These are phyloP conservation scores for Scolanthus callimorphus DNA, from an alignment of 92 coral and sea anemone genomes.

Conservation along the genomic window DNA sequence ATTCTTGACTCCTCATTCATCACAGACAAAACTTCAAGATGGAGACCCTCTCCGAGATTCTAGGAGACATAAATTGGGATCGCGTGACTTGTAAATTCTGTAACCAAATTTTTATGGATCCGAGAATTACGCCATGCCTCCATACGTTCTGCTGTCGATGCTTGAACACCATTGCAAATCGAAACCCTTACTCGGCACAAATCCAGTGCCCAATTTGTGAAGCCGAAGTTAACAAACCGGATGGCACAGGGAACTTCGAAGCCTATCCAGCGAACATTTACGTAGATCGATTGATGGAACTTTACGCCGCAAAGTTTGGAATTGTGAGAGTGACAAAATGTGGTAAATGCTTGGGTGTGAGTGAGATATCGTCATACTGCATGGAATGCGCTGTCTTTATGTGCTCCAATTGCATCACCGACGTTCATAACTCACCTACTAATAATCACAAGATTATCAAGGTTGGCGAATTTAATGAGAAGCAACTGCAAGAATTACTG, in stretches of 20 bases:
- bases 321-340: constrained; percentile 28
- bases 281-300: constrained; percentile 51
- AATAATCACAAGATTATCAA: constrained; percentile 50
- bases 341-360: constrained; percentile 36
- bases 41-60: not conserved
- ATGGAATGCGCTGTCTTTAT: constrained; percentile 63
- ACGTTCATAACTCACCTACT: constrained; percentile 9
- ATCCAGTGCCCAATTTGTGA: constrained; percentile 73
- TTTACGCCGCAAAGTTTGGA: constrained; percentile 38
- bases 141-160: constrained; percentile 68
- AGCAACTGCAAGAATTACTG: constrained; percentile 42
- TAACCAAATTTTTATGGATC: constrained; percentile 53
- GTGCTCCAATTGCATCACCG: constrained; percentile 47
- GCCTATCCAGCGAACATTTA: constrained; percentile 59
- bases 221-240: constrained; percentile 54
- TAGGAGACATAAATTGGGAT: constrained; percentile 22
- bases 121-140: constrained; percentile 68
- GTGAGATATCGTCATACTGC: constrained; percentile 45
- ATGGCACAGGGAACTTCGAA: constrained; percentile 17
- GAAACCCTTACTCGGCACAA: constrained; percentile 33
- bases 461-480: constrained; percentile 38
- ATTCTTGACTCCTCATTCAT: too few relatives aligned
- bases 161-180: constrained; percentile 52
- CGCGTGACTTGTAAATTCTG: constrained; percentile 58
- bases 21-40: too few relatives aligned